A percentile compares a stretch with the other conserved stretches of the same genome.
Evolutionary conservation across 2,888 invertebrate genomes (phyloP).

Genomic region (Phorcus lineatus): DNA sequence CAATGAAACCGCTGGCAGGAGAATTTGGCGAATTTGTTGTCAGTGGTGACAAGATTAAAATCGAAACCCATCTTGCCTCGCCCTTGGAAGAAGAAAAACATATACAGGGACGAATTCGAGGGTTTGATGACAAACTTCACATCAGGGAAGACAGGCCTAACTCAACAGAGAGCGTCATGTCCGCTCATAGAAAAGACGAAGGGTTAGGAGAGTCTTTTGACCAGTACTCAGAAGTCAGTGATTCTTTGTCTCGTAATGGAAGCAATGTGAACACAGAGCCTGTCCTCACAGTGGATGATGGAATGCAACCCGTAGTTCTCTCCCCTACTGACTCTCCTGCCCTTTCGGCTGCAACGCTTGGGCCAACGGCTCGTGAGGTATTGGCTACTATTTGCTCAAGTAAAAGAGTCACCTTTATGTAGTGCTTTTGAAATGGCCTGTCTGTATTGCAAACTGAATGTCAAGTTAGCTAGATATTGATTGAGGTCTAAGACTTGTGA

Average conservation of each 20-base stretch:
- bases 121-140: background rate
- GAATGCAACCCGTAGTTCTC: constrained; percentile 5
- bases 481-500: no score
- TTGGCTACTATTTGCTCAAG: constrained; percentile 24
- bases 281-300: background rate
- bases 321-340: constrained; percentile 8
- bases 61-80: background rate
- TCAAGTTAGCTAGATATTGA: background rate
- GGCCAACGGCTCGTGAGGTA: constrained; percentile 3
- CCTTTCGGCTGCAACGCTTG: background rate
- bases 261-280: constrained; percentile 8
- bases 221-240: constrained; percentile 48
- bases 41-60: background rate
- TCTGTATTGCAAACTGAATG: background rate
- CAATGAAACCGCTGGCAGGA: constrained; percentile 30
- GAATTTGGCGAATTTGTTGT: background rate
- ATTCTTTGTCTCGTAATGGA: constrained; percentile 33
- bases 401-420: constrained; percentile 46
- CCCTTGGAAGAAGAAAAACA: constrained; percentile 9
- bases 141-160: constrained; percentile 12
- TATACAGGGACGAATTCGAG: background rate
- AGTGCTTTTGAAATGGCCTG: background rate
- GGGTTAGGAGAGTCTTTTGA: constrained; percentile 56
- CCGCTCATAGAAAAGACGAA: constrained; percentile 40
- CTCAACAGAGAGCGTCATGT: background rate